Percentiles rank a stretch among this genome's conserved stretches.
These are phyloP conservation scores for Pollenia angustigena DNA, from an alignment of 2,888 invertebrate species.

Conservation along the genomic window DNA sequence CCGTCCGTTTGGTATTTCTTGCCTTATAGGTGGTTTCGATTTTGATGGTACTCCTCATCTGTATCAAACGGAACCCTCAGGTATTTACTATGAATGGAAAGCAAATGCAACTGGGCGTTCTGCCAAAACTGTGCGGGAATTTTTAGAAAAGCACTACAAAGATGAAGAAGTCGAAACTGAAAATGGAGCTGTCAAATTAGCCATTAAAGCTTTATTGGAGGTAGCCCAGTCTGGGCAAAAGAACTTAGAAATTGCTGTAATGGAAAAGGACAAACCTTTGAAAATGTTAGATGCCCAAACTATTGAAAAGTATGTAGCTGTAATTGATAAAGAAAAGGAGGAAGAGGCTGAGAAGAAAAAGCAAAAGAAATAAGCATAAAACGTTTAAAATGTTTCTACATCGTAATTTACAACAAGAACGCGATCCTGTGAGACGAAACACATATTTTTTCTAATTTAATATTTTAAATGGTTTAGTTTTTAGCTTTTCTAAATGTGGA, in stretches of 20 bases:
- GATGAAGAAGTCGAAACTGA: constrained; percentile 92
- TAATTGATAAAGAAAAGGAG: constrained; percentile 99
- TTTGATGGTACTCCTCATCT: constrained; percentile 97
- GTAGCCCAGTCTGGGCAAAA: constrained; percentile 99
- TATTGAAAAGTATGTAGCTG: constrained; percentile 96
- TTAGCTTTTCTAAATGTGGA: constrained; percentile 69
- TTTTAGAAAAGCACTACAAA: constrained; percentile 98
- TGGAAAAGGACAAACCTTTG: constrained; percentile 90
- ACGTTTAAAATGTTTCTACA: constrained; percentile 28
- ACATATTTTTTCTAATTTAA: constrained; percentile 51
- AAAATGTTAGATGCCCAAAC: constrained; percentile 96
- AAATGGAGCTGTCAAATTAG: constrained; percentile 95
- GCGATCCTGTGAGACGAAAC: constrained; percentile 54
- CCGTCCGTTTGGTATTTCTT: constrained; percentile 99
- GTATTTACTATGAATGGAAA: constrained; percentile 99
- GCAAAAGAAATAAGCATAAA: constrained; percentile 85
- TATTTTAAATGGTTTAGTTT: constrained; percentile 62
- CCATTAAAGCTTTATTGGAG: constrained; percentile 97
- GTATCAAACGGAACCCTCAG: constrained; percentile 99
- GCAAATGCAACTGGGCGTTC: constrained; percentile 99
- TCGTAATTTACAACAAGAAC: constrained; percentile 25
- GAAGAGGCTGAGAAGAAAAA: constrained; percentile 99
- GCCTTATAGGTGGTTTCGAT: constrained; percentile 98
- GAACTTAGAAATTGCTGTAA: constrained; percentile 99
- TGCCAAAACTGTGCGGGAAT: constrained; percentile 98